Conservation (phyloP, 2,888 invertebrate genomes). For the Hanleya hanleyi region DNA sequence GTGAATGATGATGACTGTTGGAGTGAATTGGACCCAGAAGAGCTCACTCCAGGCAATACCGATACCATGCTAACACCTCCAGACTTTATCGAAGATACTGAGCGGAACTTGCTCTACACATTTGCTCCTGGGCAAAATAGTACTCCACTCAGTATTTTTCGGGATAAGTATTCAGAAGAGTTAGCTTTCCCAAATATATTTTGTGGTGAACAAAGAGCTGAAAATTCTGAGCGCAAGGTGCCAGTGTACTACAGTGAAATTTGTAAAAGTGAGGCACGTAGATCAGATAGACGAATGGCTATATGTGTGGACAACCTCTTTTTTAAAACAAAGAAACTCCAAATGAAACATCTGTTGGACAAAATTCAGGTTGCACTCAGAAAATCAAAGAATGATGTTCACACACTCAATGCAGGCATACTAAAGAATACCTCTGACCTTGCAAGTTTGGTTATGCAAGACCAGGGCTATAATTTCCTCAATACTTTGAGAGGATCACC, state of each 20-base stretch:
- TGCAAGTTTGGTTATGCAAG: too few relatives aligned
- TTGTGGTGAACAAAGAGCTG: conserved; percentile 24
- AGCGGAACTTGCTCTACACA: conserved; percentile 31
- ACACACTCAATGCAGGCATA: conserved; percentile 19
- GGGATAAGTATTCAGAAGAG: conserved; percentile 25
- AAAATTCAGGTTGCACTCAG: too few relatives aligned
- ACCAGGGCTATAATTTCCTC: too few relatives aligned
- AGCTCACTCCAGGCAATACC: conserved; percentile 23
- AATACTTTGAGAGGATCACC: too few relatives aligned
- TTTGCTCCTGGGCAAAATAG: conserved; percentile 39
- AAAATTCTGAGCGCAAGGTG: conserved; percentile 20
- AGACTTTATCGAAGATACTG: conserved; percentile 27
- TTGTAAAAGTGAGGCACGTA: too few relatives aligned
- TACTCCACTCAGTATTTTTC: conserved; percentile 34
- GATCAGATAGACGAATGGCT: too few relatives aligned
- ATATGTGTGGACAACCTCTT: too few relatives aligned
- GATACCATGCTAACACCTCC: conserved; percentile 30
- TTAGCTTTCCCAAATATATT: conserved; percentile 33
- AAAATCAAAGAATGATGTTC: conserved; percentile 22
- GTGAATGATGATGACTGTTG: conserved; percentile 23
- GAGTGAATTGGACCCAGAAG: conserved; percentile 34
- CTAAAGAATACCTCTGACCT: too few relatives aligned
- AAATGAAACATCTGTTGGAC: too few relatives aligned
- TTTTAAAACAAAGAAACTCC: too few relatives aligned
- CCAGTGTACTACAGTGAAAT: too few relatives aligned